Percentiles rank a stretch among this genome's conserved stretches.
phyloP scores from a whole-genome alignment of 2,888 invertebrate species.

The Amblyteles armatorius region DNA sequence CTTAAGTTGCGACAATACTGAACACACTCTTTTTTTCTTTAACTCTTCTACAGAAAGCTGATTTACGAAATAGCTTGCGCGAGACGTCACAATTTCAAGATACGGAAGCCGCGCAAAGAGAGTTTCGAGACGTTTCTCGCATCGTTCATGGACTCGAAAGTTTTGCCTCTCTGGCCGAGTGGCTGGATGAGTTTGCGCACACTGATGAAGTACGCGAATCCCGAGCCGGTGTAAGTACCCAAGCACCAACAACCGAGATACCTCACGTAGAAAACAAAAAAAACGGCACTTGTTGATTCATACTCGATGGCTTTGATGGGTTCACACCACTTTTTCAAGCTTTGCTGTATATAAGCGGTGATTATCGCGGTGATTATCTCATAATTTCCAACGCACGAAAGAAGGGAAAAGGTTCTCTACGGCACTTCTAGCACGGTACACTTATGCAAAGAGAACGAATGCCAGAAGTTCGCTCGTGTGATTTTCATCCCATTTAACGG shows the following conservation, averaged over 20 bases:
- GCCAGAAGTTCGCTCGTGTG: conserved; percentile 20
- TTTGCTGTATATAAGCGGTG: conserved; percentile 58
- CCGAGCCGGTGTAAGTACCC: conserved; percentile 75
- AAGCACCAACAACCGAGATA: conserved; percentile 54
- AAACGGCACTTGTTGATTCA: conserved; percentile 48
- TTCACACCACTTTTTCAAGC: conserved; percentile 46
- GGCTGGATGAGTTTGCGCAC: conserved; percentile 89
- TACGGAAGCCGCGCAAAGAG: conserved; percentile 84
- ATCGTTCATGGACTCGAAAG: conserved; percentile 86
- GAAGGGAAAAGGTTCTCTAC: conserved; percentile 20
- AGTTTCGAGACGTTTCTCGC: conserved; percentile 86
- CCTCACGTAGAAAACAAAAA: conserved; percentile 44
- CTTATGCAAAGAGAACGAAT: conserved; percentile 44
- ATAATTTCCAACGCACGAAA: conserved; percentile 50
- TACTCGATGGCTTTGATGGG: conserved; percentile 56
- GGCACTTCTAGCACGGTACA: conserved; percentile 13
- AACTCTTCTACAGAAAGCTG: conserved; percentile 74
- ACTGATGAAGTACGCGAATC: conserved; percentile 85
- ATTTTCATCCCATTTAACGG: neutral
- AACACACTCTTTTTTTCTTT: neutral
- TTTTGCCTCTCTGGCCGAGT: conserved; percentile 89
- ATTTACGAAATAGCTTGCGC: conserved; percentile 78
- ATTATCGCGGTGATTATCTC: conserved; percentile 23
- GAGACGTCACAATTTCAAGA: conserved; percentile 83
- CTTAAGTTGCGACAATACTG: neutral